Conservation (phyloP, 2,888 invertebrate genomes). For the Ptychoptera albimana region DNA sequence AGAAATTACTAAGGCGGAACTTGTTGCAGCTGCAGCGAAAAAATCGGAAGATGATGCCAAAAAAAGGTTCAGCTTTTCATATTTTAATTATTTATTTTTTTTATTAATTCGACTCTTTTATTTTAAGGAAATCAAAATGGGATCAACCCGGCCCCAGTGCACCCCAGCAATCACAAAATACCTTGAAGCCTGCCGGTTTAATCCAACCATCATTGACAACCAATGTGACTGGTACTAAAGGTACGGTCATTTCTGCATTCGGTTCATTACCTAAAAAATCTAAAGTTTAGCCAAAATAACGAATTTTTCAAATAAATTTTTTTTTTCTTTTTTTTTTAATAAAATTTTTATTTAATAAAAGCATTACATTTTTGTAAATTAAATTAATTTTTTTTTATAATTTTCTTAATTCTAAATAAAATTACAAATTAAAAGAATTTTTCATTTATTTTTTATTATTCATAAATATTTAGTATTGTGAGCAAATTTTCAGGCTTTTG, state of each 20-base stretch:
- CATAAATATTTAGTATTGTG: too few relatives aligned
- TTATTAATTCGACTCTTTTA: not conserved
- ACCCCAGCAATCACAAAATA: slow-evolving; percentile 17
- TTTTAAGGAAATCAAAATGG: slow-evolving; percentile 70
- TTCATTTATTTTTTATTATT: too few relatives aligned
- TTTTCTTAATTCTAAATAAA: too few relatives aligned
- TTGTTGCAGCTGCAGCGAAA: slow-evolving; percentile 49
- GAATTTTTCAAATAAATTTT: not conserved
- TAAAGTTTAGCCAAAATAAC: not conserved
- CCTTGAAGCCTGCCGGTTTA: slow-evolving; percentile 39
- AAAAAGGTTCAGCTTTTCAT: slow-evolving; percentile 35
- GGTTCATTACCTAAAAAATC: slow-evolving; percentile 74
- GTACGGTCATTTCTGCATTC: slow-evolving; percentile 85
- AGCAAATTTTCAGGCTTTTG: too few relatives aligned
- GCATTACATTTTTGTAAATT: too few relatives aligned
- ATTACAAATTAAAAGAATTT: too few relatives aligned
- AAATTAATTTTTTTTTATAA: too few relatives aligned
- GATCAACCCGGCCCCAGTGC: slow-evolving; percentile 57
- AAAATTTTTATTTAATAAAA: too few relatives aligned
- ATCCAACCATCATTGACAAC: slow-evolving; percentile 61
- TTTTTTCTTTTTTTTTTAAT: not conserved
- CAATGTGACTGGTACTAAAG: slow-evolving; percentile 75
- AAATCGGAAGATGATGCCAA: slow-evolving; percentile 56
- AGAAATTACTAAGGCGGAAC: slow-evolving; percentile 69
- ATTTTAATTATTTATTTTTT: not conserved